Base-by-base conservation (phyloP, 2,888 invertebrate species). In the Diaperis boleti region DNA sequence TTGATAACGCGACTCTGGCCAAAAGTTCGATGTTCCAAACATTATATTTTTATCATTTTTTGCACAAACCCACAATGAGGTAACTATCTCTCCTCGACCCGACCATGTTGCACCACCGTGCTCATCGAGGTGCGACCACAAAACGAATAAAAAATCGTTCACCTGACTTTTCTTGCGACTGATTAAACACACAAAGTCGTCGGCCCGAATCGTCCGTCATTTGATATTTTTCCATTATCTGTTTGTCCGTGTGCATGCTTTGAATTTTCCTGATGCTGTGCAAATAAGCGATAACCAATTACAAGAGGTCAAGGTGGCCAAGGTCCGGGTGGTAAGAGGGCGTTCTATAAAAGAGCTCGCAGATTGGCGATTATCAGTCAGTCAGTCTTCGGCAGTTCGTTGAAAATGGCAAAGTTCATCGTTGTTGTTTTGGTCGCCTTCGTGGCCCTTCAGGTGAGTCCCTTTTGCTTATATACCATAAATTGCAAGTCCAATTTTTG, bases 401-500 rank as follows among this genome's bases (percentile, higher is more conserved):
- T 11, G 22, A 33, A 6, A 56, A 76, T 76, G 76, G 66, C 67
- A 49, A 74, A 70, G 64, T 62, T 67, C 54, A 55, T 67, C 10
- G 39, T 70, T 15, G 37, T 72, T 42, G 64, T 64, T 35, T 49
- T 72, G 15, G 65, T 71, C 26, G 73, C 70, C 50, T 56, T 74
- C 18, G 50, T 74, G 11, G 71, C 68, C 33, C 42, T 75, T 11
- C 72, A 75, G 65, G 76, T 76, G 65, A 72, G 11, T 44, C n/a
- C n/a, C n/a, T n/a, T n/a, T n/a, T n/a, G n/a, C n/a, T n/a, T n/a
- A n/a, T n/a, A n/a, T n/a, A n/a, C n/a, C n/a, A n/a, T n/a, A n/a
- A n/a, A n/a, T n/a, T n/a, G n/a, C n/a, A n/a, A n/a, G n/a, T n/a
- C n/a, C n/a, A n/a, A n/a, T 26, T 14, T 14, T 18, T 4, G 10